Evolutionary conservation across 2,113 vertebrate species (phyloP), one percentile per base, ranked within the genome.

Genomic region (Rhynchopsitta pachyrhyncha): DNA sequence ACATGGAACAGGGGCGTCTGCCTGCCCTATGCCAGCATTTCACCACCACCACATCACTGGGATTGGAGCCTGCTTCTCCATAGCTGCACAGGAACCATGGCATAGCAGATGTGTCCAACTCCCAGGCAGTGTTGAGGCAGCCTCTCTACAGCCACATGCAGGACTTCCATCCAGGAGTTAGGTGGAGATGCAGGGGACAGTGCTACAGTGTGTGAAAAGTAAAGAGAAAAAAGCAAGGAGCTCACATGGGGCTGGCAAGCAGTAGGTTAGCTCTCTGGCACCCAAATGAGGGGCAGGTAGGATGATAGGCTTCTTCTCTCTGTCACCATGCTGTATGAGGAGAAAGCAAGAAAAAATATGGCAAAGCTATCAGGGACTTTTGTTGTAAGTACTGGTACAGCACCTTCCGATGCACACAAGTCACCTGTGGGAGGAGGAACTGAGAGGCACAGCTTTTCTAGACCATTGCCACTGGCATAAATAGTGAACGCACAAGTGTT

Each of bases 81-180:
- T 6, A 23, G 3, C 29, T 57, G 25, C 52, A 20, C 1, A 1
- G 28, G 8, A 86, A 10, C 68, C n/a, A n/a, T 0, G 0, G 18
- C 41, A 50, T 37, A 39, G 42, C 63, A 37, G 24, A 10, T 1
- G 0, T 41, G 50, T 22, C 67, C 64, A 41, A 1, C 1, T 19
- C 18, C 39, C 55, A 4, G 12, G 12, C 8, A 8, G 2, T 5
- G 60, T 9, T 55, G 62, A 20, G 25, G 31, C 8, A 22, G 19
- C 25, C 11, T 29, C 25, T 63, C 71, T 46, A 49, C 46, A 74
- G 7, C 1, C 17, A 52, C 10, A 0, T 0, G 28, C 7, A 53
- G 33, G 29, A 64, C 53, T 70, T 74, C 35, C 69, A 79, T 17
- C 31, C 44, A 25, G 66, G 35, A 88, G 1, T 25, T 24, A 13